A percentile compares a stretch with the other conserved stretches of the same genome.
Conservation (phyloP, 1,140 invertebrate genomes). For the Globodera rostochiensis region DNA sequence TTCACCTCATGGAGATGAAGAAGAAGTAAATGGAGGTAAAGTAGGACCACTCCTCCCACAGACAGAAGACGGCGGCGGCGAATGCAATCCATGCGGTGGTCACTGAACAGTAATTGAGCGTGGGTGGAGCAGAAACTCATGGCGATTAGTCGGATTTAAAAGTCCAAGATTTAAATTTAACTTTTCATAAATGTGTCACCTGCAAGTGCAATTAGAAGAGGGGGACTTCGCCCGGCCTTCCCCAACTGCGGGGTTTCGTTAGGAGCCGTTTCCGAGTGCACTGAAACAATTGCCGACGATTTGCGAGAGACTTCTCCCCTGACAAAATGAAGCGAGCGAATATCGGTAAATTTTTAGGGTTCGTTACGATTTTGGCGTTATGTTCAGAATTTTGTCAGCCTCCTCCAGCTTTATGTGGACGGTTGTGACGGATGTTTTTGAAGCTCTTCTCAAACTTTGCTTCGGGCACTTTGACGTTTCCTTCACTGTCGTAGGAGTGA, state of each 20-base stretch:
- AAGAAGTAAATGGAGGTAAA: constrained; percentile 65
- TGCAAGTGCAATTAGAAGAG: constrained; percentile 11
- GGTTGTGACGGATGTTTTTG: background rate
- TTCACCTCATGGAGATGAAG: constrained; percentile 53
- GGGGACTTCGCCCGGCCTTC: constrained; percentile 9
- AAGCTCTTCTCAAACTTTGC: background rate
- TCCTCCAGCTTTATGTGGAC: background rate
- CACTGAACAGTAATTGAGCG: constrained; percentile 28
- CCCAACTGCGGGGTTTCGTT: background rate
- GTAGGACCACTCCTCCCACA: constrained; percentile 71
- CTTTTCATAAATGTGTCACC: background rate
- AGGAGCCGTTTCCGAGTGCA: background rate
- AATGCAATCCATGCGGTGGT: constrained; percentile 49
- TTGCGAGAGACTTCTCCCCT: background rate
- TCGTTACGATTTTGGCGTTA: background rate
- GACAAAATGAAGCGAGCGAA: background rate
- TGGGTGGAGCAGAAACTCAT: constrained; percentile 35
- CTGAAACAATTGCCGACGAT: background rate
- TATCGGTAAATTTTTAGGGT: too few species aligned
- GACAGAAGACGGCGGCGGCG: constrained; percentile 57
- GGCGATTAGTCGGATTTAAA: background rate
- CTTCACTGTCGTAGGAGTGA: background rate
- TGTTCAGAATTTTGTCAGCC: background rate
- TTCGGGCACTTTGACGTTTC: background rate
- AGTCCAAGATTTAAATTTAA: background rate